These are phyloP conservation scores for Misgurnus anguillicaudatus DNA, from an alignment of 2,113 vertebrate species.

Conservation along the genomic window DNA sequence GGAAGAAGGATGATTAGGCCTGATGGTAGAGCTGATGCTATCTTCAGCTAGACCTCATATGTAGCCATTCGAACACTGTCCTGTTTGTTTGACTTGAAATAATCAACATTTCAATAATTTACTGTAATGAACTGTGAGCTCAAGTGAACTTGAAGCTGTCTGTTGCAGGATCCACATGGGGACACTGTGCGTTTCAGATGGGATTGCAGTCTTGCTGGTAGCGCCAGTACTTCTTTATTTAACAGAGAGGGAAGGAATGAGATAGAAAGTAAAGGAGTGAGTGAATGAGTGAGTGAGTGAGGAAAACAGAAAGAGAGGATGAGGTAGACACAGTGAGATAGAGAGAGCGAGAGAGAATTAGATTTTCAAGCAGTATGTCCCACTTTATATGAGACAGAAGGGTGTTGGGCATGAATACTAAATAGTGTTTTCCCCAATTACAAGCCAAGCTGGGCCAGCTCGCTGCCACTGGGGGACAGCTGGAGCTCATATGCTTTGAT, in stretches of 20 bases:
- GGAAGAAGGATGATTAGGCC: background rate
- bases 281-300: too few species aligned
- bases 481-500: slow-evolving; percentile 37
- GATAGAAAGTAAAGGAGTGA: background rate
- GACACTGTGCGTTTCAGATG: slow-evolving; percentile 16
- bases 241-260: background rate
- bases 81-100: background rate
- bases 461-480: slow-evolving; percentile 38
- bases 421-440: slow-evolving; percentile 51
- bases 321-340: slow-evolving; percentile 50
- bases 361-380: slow-evolving; percentile 50
- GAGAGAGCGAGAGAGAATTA: slow-evolving; percentile 27
- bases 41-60: background rate
- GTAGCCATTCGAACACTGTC: background rate
- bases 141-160: slow-evolving; percentile 11
- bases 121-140: background rate
- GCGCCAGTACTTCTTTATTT: slow-evolving; percentile 15
- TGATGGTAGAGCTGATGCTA: background rate
- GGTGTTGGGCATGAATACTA: slow-evolving; percentile 53
- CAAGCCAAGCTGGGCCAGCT: slow-evolving; percentile 30
- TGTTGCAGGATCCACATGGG: slow-evolving; percentile 3
- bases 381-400: slow-evolving; percentile 58
- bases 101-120: background rate
- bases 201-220: slow-evolving; percentile 20
- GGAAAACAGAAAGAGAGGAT: slow-evolving; percentile 30